A percentile compares a stretch with the other conserved stretches of the same genome.
These are phyloP conservation scores for Glyptemys insculpta DNA, from an alignment of 2,797 vertebrate genomes.

Conservation along the genomic window DNA sequence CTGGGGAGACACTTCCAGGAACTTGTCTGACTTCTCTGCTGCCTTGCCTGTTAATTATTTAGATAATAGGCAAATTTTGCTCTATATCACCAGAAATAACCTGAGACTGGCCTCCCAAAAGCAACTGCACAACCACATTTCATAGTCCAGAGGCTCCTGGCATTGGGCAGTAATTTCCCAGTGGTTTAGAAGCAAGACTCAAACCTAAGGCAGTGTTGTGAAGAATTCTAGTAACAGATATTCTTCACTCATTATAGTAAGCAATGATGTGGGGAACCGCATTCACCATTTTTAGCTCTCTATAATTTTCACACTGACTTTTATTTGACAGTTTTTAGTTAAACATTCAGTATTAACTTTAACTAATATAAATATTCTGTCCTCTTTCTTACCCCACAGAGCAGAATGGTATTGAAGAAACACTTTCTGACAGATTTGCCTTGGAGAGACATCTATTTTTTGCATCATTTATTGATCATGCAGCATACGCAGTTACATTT, in stretches of 20 bases:
- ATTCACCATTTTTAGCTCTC: not conserved
- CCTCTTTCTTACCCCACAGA: conserved; percentile 79
- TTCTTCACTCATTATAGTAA: not conserved
- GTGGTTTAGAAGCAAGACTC: not conserved
- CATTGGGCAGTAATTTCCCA: not conserved
- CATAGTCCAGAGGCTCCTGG: not conserved
- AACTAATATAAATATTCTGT: conserved; percentile 70
- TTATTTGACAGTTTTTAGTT: not conserved
- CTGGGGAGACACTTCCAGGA: not conserved
- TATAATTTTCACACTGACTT: conserved; percentile 22
- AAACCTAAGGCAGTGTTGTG: not conserved
- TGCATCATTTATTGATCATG: conserved; percentile 85
- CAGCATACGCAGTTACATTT: conserved; percentile 84
- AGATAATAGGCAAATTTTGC: not conserved
- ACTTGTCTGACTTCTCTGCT: not conserved
- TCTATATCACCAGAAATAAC: not conserved
- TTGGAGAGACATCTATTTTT: conserved; percentile 83
- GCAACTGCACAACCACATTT: not conserved
- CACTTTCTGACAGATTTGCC: conserved; percentile 76
- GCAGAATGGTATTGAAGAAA: conserved; percentile 87
- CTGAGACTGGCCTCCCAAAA: not conserved
- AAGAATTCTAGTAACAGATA: not conserved
- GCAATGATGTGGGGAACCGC: not conserved
- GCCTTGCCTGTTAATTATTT: not conserved
- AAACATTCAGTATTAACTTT: conserved; percentile 42